Base-by-base conservation (phyloP, 2,113 vertebrate genomes). In the Choloepus hoffmanni region DNA sequence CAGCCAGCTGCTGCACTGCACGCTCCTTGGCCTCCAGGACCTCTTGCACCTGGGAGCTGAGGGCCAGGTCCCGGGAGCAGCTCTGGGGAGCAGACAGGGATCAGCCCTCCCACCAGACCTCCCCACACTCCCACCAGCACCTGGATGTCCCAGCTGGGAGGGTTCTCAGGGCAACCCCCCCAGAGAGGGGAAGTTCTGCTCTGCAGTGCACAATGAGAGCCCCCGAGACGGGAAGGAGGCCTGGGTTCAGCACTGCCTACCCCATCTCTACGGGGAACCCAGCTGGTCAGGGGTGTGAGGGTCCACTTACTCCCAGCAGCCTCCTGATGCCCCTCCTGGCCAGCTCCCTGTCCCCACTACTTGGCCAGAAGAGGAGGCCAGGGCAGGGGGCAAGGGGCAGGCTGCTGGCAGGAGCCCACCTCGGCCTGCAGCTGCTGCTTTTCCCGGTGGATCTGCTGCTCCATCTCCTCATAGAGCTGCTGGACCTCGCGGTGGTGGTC, bases 361-460 rank as follows among this genome's bases (percentile, higher is more conserved):
- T 0, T 0, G 18, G 40, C 82, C 11, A 15, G 73, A n/a, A 26
- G 67, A 45, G 85, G n/a, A 1, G 13, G 23, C 58, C 43, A 5
- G 1, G 26, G 12, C 62, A 68, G 33, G 48, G 62, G 33, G 43
- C 48, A 5, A 19, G 45, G 77, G 43, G 60, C 45, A 13, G 30
- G 81, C 60, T 1, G 16, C 33, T 1, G 10, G 6, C 1, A 5
- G 18, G 70, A 13, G 95, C 89, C 36, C 89, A 99, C 99, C 98
- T 98, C 92, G 9, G 96, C 97, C 88, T 98, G 95, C 62, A 99
- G 96, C 67, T 48, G 96, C 96, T 96, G 96, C 92, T 95, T 97
- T 28, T 99, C 98, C 81, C 36, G 85, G 30, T 13, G 89, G 43
- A 98, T 98, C 97, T 99, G 98, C 96, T 97, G 98, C 72, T 99